Evolutionary conservation across 2,113 vertebrate species (phyloP).

Genomic region (Paratilapia polleni): DNA sequence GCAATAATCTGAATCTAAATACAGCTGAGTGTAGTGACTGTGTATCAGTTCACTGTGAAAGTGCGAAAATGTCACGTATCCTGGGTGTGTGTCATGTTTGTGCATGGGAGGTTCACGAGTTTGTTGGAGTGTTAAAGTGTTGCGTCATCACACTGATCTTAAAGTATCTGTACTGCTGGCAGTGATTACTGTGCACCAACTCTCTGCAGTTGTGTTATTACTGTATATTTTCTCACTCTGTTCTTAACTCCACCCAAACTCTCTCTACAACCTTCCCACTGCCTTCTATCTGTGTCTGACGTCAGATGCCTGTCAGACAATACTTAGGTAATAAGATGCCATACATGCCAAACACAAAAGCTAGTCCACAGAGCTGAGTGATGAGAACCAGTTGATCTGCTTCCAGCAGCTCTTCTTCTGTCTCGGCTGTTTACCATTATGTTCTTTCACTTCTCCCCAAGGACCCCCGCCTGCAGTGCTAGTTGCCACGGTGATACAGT

Average conservation of each 20-base stretch:
- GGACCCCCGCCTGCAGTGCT: slow-evolving; percentile 10
- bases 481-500: slow-evolving; percentile 68
- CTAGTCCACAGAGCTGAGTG: background rate
- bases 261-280: background rate
- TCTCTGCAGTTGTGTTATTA: background rate
- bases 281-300: background rate
- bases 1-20: background rate
- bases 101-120: background rate
- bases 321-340: background rate
- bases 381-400: slow-evolving; percentile 22
- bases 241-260: background rate
- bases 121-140: background rate
- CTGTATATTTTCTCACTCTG: background rate
- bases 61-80: background rate
- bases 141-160: background rate
- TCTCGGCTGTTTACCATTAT: slow-evolving; percentile 43
- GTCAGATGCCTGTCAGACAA: slow-evolving; percentile 18
- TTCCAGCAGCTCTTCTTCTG: background rate
- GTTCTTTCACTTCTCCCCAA: slow-evolving; percentile 41
- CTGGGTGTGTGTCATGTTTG: background rate
- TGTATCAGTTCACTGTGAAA: background rate
- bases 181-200: slow-evolving; percentile 15
- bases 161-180: slow-evolving; percentile 9
- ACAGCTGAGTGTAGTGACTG: background rate
- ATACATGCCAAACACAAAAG: background rate